phyloP scores from a whole-genome alignment of 2,113 vertebrate genomes.

The Morone chrysops region DNA sequence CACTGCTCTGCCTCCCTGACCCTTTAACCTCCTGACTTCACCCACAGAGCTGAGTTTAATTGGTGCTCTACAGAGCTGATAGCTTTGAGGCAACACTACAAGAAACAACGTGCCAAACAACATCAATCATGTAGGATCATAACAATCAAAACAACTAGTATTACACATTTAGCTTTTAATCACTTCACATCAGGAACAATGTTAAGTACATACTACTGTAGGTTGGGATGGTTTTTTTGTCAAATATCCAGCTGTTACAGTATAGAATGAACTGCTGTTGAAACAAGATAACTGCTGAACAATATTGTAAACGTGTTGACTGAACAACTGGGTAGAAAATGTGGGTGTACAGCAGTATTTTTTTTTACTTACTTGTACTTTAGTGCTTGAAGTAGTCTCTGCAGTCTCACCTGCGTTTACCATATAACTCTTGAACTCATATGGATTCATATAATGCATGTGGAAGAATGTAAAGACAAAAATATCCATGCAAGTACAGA shows the following conservation, averaged over 20 bases:
- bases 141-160: background rate
- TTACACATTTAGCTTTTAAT: background rate
- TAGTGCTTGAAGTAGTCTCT: background rate
- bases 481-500: background rate
- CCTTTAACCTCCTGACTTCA: slow-evolving; percentile 43
- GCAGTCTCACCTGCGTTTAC: background rate
- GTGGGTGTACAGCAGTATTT: background rate
- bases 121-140: background rate
- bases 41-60: slow-evolving; percentile 1
- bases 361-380: background rate
- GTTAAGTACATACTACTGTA: no score
- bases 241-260: background rate
- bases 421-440: background rate
- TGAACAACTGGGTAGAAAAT: background rate
- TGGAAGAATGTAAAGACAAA: background rate
- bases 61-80: slow-evolving; percentile 21
- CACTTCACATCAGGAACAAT: background rate
- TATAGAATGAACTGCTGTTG: background rate
- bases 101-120: background rate
- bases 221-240: background rate
- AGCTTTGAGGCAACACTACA: background rate
- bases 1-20: slow-evolving; percentile 14
- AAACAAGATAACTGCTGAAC: background rate
- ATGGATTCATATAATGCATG: background rate
- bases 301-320: background rate